Conservation (phyloP, 2,888 invertebrate species). For the Cephus nigrinus region DNA sequence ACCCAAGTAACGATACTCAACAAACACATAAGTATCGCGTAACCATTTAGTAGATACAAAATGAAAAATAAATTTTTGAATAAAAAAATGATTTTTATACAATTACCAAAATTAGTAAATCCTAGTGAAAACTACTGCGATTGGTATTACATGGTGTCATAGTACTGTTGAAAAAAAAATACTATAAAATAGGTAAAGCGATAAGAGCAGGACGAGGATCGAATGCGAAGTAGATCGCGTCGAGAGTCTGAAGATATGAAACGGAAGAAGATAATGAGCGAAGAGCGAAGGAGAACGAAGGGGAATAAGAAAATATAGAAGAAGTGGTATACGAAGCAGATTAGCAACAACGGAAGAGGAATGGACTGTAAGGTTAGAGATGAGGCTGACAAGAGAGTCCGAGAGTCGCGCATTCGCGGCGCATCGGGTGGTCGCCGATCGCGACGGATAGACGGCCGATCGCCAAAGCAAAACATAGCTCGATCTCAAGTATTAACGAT, state of each 20-base stretch:
- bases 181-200: neutral
- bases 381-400: neutral
- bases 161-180: neutral
- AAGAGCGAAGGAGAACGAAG: too few relatives aligned
- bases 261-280: neutral
- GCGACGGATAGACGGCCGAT: conserved; percentile 61
- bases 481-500: conserved; percentile 63
- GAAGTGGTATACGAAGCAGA: neutral
- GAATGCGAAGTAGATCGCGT: neutral
- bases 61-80: too few relatives aligned
- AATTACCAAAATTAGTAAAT: too few relatives aligned
- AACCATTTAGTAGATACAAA: too few relatives aligned
- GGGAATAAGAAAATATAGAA: neutral
- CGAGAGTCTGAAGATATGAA: neutral
- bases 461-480: conserved; percentile 46
- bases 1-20: too few relatives aligned
- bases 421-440: conserved; percentile 64
- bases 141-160: neutral
- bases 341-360: neutral
- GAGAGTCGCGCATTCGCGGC: neutral
- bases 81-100: too few relatives aligned
- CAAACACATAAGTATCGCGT: too few relatives aligned
- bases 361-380: neutral
- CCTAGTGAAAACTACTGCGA: neutral
- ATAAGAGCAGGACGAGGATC: neutral